phyloP scores from a whole-genome alignment of 1,140 invertebrate species.

The Hylaeus anthracinus region DNA sequence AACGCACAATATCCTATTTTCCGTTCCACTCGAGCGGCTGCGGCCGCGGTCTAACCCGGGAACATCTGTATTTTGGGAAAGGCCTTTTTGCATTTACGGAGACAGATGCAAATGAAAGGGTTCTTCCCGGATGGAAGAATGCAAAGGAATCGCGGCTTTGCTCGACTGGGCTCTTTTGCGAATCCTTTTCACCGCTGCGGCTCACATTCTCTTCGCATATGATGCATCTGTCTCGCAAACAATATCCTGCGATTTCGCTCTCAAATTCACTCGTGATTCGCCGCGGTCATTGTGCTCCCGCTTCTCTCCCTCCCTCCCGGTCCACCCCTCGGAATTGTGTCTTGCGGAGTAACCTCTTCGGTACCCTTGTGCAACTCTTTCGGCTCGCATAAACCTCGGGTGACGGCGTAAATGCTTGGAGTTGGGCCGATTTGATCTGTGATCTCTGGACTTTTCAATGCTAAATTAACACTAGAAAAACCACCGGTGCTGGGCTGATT shows the following conservation, averaged over 20 bases:
- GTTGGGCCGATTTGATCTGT: background rate
- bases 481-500: no score
- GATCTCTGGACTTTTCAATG: background rate
- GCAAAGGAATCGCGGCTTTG: slow-evolving; percentile 61
- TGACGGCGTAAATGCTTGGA: background rate
- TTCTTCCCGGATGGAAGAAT: slow-evolving; percentile 65
- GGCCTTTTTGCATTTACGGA: slow-evolving; percentile 68
- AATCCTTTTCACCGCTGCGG: slow-evolving; percentile 57
- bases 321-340: slow-evolving; percentile 20
- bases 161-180: slow-evolving; percentile 56
- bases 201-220: slow-evolving; percentile 44
- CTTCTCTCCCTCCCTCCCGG: slow-evolving; percentile 20
- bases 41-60: slow-evolving; percentile 37
- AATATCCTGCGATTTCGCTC: slow-evolving; percentile 62
- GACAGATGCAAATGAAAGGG: slow-evolving; percentile 76
- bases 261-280: slow-evolving; percentile 60
- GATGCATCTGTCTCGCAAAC: slow-evolving; percentile 64
- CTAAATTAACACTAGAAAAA: no score
- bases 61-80: slow-evolving; percentile 74
- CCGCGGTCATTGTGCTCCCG: slow-evolving; percentile 50
- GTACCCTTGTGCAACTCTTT: slow-evolving; percentile 37
- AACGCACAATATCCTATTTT: slow-evolving; percentile 64
- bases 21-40: slow-evolving; percentile 71
- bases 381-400: background rate
- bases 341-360: slow-evolving; percentile 41